Percentiles rank a stretch among this genome's conserved stretches.
These are phyloP conservation scores for Caligus rogercresseyi DNA, from an alignment of 1,140 invertebrate genomes.

Conservation along the genomic window DNA sequence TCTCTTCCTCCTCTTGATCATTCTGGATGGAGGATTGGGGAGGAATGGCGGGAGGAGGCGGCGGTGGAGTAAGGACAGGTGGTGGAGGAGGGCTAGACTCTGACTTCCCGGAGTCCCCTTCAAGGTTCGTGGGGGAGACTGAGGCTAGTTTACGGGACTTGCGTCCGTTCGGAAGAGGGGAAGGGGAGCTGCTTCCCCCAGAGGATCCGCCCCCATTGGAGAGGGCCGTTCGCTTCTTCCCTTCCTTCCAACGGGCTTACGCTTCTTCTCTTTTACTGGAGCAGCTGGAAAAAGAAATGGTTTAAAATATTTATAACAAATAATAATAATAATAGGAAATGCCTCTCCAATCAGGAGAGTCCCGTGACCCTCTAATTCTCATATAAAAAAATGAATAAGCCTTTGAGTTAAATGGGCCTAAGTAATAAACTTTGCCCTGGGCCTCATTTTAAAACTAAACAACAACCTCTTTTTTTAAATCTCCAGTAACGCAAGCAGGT, in stretches of 20 bases:
- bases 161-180: not conserved
- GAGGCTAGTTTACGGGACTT: not conserved
- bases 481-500: too few species aligned
- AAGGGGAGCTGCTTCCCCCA: not conserved
- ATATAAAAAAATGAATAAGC: too few species aligned
- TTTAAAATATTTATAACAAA: too few species aligned
- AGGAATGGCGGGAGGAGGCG: slow-evolving; percentile 9
- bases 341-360: too few species aligned
- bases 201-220: slow-evolving; percentile 11
- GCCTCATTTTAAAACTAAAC: too few species aligned
- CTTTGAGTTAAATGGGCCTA: too few species aligned
- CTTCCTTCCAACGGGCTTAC: slow-evolving; percentile 1
- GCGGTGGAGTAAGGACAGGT: not conserved
- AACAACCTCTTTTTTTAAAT: too few species aligned
- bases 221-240: not conserved
- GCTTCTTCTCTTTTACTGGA: slow-evolving; percentile 1
- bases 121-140: not conserved
- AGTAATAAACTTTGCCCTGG: too few species aligned
- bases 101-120: not conserved
- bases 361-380: too few species aligned
- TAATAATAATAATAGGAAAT: too few species aligned
- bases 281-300: not conserved
- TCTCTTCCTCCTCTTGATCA: slow-evolving; percentile 19
- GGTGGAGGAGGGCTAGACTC: too few species aligned
- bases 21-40: slow-evolving; percentile 5